These are phyloP conservation scores for Otus scops DNA, from an alignment of 2,797 vertebrate genomes.

Conservation along the genomic window DNA sequence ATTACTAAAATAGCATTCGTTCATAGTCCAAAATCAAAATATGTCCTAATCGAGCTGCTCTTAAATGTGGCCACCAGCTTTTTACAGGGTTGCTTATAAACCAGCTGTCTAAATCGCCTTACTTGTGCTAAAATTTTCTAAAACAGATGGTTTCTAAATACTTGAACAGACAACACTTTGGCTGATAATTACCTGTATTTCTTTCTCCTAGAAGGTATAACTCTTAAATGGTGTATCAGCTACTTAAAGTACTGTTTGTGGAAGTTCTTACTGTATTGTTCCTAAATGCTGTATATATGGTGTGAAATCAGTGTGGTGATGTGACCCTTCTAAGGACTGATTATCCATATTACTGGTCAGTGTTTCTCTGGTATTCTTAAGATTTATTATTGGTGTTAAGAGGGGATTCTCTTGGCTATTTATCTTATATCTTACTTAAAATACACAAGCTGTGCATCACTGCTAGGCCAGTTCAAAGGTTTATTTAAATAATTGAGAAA, in stretches of 20 bases:
- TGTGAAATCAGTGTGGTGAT: background rate
- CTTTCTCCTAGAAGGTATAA: background rate
- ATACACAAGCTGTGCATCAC: background rate
- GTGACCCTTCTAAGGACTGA: background rate
- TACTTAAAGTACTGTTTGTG: background rate
- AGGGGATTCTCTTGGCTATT: background rate
- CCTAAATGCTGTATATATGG: background rate
- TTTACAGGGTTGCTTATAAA: background rate
- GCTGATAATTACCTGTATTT: background rate
- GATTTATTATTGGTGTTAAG: background rate
- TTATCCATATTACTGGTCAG: background rate
- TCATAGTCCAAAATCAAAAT: background rate
- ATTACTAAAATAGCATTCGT: conserved; percentile 4
- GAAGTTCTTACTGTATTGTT: background rate
- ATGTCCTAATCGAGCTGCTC: background rate
- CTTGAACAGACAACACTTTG: no score
- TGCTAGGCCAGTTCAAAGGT: background rate
- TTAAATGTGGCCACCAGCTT: background rate
- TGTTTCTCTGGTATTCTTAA: background rate
- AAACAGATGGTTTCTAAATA: background rate
- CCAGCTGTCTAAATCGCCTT: background rate
- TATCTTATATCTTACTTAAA: background rate
- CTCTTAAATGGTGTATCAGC: background rate
- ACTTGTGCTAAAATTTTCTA: background rate
- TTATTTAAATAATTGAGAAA: background rate